phyloP scores from a whole-genome alignment of 2,797 vertebrate species.

The Buceros bicornis region DNA sequence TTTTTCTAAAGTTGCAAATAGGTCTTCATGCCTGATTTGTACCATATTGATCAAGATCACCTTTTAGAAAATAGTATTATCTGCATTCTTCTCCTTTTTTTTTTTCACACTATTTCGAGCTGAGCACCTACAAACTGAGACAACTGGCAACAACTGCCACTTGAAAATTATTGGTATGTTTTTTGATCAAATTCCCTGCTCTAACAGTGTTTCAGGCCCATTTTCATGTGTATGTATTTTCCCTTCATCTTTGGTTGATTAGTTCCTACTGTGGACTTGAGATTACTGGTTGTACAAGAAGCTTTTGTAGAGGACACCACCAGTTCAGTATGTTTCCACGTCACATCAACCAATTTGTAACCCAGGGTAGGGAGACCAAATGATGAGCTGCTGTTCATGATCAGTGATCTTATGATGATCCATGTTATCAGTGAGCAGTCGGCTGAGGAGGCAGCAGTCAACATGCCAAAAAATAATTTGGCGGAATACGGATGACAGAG shows the following conservation, averaged over 20 bases:
- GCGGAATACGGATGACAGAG: not conserved
- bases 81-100: not conserved
- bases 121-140: not conserved
- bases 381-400: not conserved
- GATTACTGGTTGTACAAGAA: not conserved
- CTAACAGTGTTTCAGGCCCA: not conserved
- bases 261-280: not conserved
- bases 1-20: not conserved
- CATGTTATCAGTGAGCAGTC: accelerated
- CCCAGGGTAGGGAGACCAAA: not conserved
- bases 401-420: not conserved
- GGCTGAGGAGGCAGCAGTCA: not conserved
- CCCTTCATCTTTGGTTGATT: not conserved
- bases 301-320: not conserved
- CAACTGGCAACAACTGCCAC: not conserved
- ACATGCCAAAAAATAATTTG: not conserved
- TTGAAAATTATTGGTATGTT: not conserved
- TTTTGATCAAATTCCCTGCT: not conserved
- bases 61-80: not conserved
- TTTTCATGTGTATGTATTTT: not conserved
- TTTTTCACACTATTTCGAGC: not conserved
- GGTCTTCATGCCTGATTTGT: not conserved
- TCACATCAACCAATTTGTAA: not conserved
- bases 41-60: not conserved
- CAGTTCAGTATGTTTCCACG: not conserved